These are phyloP conservation scores for Hypomecis punctinalis DNA, from an alignment of 2,888 invertebrate genomes.

Conservation along the genomic window DNA sequence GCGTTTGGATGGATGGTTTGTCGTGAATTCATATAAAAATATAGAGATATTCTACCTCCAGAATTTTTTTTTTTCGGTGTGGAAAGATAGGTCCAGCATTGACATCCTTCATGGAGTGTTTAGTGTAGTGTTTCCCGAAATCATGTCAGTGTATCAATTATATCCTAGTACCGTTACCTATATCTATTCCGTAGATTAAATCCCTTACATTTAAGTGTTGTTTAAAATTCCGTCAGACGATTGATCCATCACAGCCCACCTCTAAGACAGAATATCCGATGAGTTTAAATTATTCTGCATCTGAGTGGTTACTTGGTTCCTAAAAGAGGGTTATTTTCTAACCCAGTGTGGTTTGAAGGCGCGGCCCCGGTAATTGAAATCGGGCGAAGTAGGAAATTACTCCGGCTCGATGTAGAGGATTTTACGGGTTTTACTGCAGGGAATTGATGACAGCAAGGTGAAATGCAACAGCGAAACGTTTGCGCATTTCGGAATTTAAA, in stretches of 20 bases:
- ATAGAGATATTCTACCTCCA: no score
- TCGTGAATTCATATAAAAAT: no score
- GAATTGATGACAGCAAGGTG: slow-evolving; percentile 5
- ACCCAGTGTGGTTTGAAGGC: slow-evolving; percentile 24
- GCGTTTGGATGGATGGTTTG: no score
- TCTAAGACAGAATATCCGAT: slow-evolving; percentile 26
- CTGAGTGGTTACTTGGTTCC: slow-evolving; percentile 16
- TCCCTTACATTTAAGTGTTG: neutral
- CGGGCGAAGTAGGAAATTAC: slow-evolving; percentile 53
- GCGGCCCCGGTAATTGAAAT: slow-evolving; percentile 51
- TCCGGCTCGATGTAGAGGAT: slow-evolving; percentile 53
- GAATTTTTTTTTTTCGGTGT: no score
- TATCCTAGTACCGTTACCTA: no score
- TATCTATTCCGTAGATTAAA: neutral
- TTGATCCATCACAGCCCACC: slow-evolving; percentile 23
- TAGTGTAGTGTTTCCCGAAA: no score
- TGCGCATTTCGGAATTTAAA: neutral
- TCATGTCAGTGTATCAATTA: no score
- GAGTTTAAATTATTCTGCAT: slow-evolving; percentile 30
- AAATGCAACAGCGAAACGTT: slow-evolving; percentile 2
- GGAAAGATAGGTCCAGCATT: no score
- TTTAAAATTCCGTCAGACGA: slow-evolving; percentile 17
- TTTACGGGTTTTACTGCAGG: slow-evolving; percentile 40
- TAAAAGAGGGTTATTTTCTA: slow-evolving; percentile 25
- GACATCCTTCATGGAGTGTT: no score